Base-by-base conservation (phyloP, 2,888 invertebrate species). In the Atethmia centrago region DNA sequence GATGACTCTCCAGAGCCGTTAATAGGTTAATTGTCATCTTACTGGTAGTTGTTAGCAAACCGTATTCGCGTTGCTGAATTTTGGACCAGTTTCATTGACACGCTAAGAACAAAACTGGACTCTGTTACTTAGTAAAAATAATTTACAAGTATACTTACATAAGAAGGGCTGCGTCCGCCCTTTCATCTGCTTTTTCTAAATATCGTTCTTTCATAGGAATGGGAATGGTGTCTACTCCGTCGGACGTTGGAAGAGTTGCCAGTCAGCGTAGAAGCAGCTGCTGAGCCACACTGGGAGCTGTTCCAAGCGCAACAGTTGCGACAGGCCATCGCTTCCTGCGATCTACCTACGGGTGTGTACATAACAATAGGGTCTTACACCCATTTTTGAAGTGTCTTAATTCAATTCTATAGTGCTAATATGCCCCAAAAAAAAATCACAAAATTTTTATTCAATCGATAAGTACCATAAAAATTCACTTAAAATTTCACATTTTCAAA, bases 181-280 rank as follows among this genome's bases (percentile, higher is more conserved):
- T n/a, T 25, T 42, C 10, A 28, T 16, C 21, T 10, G 8, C 2
- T 36, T 9, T 3, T 16, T 51, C 16, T 16, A 4, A 69, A n/a
- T 40, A 0, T 31, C 9, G 49, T n/a, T 1, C 10, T 71, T 53
- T 63, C 19, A 4, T 10, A 94, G 94, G 94, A 94, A 58, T 95
- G 95, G 95, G 95, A 95, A 84, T 94, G 93, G 91, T 95, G 96
- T 80, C 90, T 95, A n/a, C 89, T 96, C 36, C 93, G 96, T 0
- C 93, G 95, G 5, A 86, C 93, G 40, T 80, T 96, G 40, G 94
- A 93, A 59, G 91, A 91, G 31, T 88, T 96, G 68, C 93, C 94
- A 25, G 93, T 94, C 85, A 85, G 83, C 19, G 95, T 94, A 82
- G 83, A 80, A 58, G 82, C 92, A 58, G 90, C 91, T 0, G 65